Conservation (phyloP, 1,140 invertebrate species). For the Pararge aegeria region DNA sequence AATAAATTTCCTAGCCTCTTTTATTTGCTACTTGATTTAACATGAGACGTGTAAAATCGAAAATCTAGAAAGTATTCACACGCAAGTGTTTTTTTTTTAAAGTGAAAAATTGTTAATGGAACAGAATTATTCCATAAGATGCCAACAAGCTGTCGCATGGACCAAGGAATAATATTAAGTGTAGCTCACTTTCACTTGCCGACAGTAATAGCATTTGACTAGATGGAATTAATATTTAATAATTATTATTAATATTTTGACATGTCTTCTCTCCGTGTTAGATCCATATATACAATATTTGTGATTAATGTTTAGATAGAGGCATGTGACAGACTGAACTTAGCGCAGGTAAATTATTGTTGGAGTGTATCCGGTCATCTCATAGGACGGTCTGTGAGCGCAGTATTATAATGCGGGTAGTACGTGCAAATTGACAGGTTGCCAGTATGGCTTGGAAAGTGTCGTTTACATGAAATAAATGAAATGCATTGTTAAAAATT, state of each 20-base stretch:
- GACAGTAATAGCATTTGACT: conserved; percentile 63
- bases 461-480: too few relatives aligned
- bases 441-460: conserved; percentile 3
- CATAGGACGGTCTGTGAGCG: conserved; percentile 41
- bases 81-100: conserved; percentile 8
- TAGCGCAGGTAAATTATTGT: conserved; percentile 39
- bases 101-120: conserved; percentile 10
- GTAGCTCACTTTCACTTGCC: conserved; percentile 66
- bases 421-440: conserved; percentile 28
- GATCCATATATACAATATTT: conserved; percentile 66
- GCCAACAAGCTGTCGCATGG: conserved; percentile 71
- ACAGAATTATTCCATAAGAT: conserved; percentile 41
- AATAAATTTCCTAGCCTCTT: too few relatives aligned
- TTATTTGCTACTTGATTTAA: too few relatives aligned
- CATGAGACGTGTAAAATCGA: conserved; percentile 52
- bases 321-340: conserved; percentile 60
- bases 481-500: background rate
- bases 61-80: conserved; percentile 10
- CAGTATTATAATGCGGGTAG: conserved; percentile 64
- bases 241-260: conserved; percentile 53
- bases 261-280: conserved; percentile 62
- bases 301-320: conserved; percentile 62
- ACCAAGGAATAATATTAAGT: conserved; percentile 72
- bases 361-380: conserved; percentile 35
- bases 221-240: conserved; percentile 41